Evolutionary conservation across 2,113 vertebrate species (phyloP).

Genomic region (Labeo rohita): DNA sequence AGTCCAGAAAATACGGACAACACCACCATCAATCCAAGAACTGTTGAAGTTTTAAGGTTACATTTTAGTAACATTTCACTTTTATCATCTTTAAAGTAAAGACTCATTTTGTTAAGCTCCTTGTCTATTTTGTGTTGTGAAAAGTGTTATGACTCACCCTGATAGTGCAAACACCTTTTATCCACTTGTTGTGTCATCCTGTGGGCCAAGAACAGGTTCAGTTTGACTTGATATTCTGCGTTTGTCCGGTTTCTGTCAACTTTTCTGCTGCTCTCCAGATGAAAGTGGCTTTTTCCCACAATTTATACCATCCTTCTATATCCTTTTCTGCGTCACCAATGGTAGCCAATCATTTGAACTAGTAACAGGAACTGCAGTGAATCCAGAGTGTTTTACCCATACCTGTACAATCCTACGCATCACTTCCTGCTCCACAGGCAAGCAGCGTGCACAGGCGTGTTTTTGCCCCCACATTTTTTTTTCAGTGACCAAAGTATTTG

Average conservation of each 20-base stretch:
- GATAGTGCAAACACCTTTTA: slow-evolving; percentile 11
- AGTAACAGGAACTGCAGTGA: neutral
- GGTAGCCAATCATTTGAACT: slow-evolving; percentile 57
- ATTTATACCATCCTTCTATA: slow-evolving; percentile 11
- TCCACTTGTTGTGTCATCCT: neutral
- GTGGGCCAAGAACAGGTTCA: neutral
- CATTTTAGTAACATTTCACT: neutral
- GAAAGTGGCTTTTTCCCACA: neutral
- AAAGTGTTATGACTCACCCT: neutral
- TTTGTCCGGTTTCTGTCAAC: neutral
- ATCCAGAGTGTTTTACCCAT: neutral
- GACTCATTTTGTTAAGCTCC: neutral
- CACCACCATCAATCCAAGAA: slow-evolving; percentile 1
- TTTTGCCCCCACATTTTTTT: neutral
- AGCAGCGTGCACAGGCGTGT: slow-evolving; percentile 61
- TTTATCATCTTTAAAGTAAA: neutral
- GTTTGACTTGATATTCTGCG: neutral
- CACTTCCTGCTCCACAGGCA: slow-evolving; percentile 53
- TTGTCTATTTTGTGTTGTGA: neutral
- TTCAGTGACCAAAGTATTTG: slow-evolving; percentile 28
- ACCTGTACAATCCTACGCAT: slow-evolving; percentile 22
- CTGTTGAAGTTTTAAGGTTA: neutral
- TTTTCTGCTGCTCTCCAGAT: neutral
- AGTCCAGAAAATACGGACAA: slow-evolving; percentile 1
- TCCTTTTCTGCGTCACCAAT: slow-evolving; percentile 17